Conservation (phyloP, 2,888 invertebrate genomes). For the Muschampia plurimacula region DNA sequence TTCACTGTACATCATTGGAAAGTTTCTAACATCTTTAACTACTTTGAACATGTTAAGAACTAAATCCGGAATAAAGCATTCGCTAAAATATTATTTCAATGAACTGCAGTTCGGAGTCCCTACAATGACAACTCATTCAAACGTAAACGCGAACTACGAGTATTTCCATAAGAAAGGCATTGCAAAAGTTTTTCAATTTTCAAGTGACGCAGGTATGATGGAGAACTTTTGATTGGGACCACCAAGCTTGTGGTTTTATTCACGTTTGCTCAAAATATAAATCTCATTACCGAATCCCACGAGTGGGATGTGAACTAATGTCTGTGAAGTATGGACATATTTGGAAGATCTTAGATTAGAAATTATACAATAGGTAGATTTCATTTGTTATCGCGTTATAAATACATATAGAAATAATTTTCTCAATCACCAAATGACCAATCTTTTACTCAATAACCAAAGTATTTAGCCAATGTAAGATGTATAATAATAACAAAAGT, state of each 20-base stretch:
- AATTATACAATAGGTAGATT: no score
- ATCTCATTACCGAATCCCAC: slow-evolving; percentile 20
- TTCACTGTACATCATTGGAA: not conserved
- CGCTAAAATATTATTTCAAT: slow-evolving; percentile 64
- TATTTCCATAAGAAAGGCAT: slow-evolving; percentile 84
- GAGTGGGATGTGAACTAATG: slow-evolving; percentile 4
- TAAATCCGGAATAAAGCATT: slow-evolving; percentile 10
- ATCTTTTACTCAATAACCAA: no score
- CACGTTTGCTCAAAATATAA: slow-evolving; percentile 28
- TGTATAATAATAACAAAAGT: no score
- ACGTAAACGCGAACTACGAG: slow-evolving; percentile 75
- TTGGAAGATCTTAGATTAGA: no score
- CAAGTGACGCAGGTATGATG: slow-evolving; percentile 85
- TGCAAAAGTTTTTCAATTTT: slow-evolving; percentile 85
- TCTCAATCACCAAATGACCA: no score
- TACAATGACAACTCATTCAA: slow-evolving; percentile 83
- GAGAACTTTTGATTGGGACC: slow-evolving; percentile 77
- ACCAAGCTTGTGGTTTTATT: slow-evolving; percentile 48
- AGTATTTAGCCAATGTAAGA: no score
- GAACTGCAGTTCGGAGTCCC: slow-evolving; percentile 72
- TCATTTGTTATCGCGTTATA: no score
- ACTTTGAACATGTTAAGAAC: not conserved
- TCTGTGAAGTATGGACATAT: not conserved
- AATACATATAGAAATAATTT: no score
- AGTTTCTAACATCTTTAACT: not conserved